A percentile compares a stretch with the other conserved stretches of the same genome.
These are phyloP conservation scores for Saturnia japonica DNA, from an alignment of 2,888 invertebrate species.

Conservation along the genomic window DNA sequence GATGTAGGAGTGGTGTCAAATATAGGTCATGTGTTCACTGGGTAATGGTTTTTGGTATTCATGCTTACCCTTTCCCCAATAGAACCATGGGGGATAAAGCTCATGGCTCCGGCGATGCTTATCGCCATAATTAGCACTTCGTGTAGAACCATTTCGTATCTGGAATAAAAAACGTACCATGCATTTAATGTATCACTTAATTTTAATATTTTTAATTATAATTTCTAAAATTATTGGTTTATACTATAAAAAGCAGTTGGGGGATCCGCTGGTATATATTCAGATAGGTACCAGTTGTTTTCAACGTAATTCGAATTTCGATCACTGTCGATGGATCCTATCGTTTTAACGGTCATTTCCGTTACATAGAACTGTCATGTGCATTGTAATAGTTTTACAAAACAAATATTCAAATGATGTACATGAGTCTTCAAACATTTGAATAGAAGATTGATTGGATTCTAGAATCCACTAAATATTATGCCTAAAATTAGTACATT, in stretches of 20 bases:
- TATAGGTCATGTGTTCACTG: too few relatives aligned
- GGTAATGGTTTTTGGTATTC: background rate
- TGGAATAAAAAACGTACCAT: slow-evolving; percentile 44
- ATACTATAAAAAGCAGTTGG: too few relatives aligned
- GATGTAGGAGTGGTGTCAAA: too few relatives aligned
- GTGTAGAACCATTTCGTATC: slow-evolving; percentile 71
- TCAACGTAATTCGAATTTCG: background rate
- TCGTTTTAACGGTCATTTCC: too few relatives aligned
- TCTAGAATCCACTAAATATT: background rate
- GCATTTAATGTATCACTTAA: background rate
- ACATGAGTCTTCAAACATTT: too few relatives aligned
- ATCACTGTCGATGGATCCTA: too few relatives aligned
- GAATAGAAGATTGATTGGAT: background rate
- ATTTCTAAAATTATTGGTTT: background rate
- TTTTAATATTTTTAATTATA: background rate
- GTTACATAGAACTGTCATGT: background rate
- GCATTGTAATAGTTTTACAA: background rate
- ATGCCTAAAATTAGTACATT: background rate
- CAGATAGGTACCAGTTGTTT: background rate
- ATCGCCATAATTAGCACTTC: slow-evolving; percentile 68
- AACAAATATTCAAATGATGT: background rate
- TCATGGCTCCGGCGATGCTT: slow-evolving; percentile 73
- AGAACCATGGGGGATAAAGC: slow-evolving; percentile 80
- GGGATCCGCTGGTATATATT: too few relatives aligned
- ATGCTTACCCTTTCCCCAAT: slow-evolving; percentile 75